Percentiles rank a stretch among this genome's conserved stretches.
Evolutionary conservation across 2,797 vertebrate species (phyloP).

Genomic region (Anguilla anguilla): DNA sequence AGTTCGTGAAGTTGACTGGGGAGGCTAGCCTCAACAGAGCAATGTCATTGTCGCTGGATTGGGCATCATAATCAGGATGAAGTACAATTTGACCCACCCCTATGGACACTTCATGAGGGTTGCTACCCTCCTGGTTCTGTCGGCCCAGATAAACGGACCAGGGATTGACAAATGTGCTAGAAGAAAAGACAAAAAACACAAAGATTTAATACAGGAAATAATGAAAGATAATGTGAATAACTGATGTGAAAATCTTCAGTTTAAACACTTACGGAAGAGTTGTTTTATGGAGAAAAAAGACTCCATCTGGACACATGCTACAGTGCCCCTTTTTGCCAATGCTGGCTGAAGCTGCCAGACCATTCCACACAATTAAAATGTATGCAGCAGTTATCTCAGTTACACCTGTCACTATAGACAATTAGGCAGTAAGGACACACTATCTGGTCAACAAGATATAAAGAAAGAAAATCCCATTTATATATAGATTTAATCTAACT

Average conservation of each 20-base stretch:
- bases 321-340: too few relatives aligned
- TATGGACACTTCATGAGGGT: slow-evolving; percentile 8
- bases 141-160: slow-evolving; percentile 11
- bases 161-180: too few relatives aligned
- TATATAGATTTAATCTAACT: too few relatives aligned
- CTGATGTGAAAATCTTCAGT: not conserved
- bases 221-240: not conserved
- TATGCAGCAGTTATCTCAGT: too few relatives aligned
- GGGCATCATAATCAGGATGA: not conserved
- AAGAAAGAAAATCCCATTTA: too few relatives aligned
- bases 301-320: too few relatives aligned
- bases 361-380: too few relatives aligned
- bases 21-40: slow-evolving; percentile 30
- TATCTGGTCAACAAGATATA: too few relatives aligned
- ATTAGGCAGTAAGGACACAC: too few relatives aligned
- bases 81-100: not conserved
- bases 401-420: too few relatives aligned
- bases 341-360: too few relatives aligned
- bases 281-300: too few relatives aligned
- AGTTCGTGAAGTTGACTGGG: slow-evolving; percentile 43
- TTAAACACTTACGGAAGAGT: not conserved
- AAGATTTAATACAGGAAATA: not conserved
- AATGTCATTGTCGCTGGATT: slow-evolving; percentile 4
- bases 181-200: not conserved
- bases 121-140: not conserved